These are phyloP conservation scores for Rhagium mordax DNA, from an alignment of 2,888 invertebrate species.

Conservation along the genomic window DNA sequence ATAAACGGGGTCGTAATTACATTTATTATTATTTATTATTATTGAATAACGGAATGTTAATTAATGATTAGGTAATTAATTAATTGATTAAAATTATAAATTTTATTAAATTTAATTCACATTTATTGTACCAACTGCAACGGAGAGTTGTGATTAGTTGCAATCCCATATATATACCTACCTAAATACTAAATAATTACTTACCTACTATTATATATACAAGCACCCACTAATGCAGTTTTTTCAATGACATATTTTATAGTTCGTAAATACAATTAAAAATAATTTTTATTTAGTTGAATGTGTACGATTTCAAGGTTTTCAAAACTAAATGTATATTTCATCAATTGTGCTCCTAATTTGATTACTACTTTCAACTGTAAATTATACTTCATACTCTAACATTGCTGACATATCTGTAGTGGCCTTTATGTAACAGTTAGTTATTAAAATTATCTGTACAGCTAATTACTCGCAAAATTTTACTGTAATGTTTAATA, in stretches of 20 bases:
- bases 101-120: no score
- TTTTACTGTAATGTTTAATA: no score
- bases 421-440: slow-evolving; percentile 3
- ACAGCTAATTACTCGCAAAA: background rate
- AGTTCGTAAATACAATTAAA: background rate
- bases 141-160: no score
- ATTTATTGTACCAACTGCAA: no score
- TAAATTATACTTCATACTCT: slow-evolving; percentile 4
- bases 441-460: background rate
- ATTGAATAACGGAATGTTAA: no score
- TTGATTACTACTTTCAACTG: slow-evolving; percentile 37
- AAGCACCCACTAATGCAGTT: background rate
- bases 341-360: slow-evolving; percentile 39
- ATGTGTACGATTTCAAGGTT: slow-evolving; percentile 36
- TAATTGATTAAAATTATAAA: no score
- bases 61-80: no score
- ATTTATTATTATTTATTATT: no score
- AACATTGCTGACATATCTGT: background rate
- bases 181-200: background rate
- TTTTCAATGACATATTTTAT: background rate
- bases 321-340: slow-evolving; percentile 35
- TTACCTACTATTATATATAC: background rate
- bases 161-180: background rate
- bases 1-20: no score
- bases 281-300: slow-evolving; percentile 6